Base-by-base conservation (phyloP, 2,113 vertebrate genomes). In the Gambusia affinis region DNA sequence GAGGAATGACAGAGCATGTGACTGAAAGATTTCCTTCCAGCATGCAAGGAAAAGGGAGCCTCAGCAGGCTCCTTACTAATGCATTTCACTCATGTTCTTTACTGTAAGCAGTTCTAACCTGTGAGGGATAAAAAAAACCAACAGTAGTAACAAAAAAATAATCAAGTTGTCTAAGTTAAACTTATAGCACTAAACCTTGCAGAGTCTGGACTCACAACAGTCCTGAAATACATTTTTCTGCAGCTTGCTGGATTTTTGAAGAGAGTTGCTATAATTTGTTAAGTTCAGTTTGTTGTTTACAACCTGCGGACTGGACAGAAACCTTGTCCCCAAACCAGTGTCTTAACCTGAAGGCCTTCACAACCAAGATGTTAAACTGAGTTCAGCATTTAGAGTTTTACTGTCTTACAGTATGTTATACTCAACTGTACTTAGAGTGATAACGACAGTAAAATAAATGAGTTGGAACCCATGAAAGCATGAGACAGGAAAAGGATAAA, bases 401-500 rank as follows among this genome's bases (percentile, higher is more conserved):
- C 47, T 57, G 28, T 37, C 35, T 27, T 35, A 11, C 31, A 35
- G 37, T 17, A 47, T 62, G 10, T 19, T 61, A 27, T 37, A 47
- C 62, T 57, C 29, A 19, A 75, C 27, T 47, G 0, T 27, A 42
- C 22, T 1, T 57, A 39, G 27, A 29, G 14, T 24, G 29, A n/a
- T 33, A 72, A 73, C 47, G 70, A 64, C n/a, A 11, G 29, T 19
- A 4, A 1, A 35, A 64, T 11, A 64, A 42, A 68, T 37, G 1
- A 80, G 27, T 24, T 70, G 67, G 63, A 42, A 30, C 67, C 39
- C 4, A 35, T 39, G 63, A 73, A 60, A 51, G 33, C 39, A 29
- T 14, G 24, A 70, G 12, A 42, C 11, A 64, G 69, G 64, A n/a
- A 28, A 63, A 61, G 33, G 60, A 67, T 29, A 62, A 75, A 72